phyloP scores from a whole-genome alignment of 2,113 vertebrate species.

The Aix galericulata region DNA sequence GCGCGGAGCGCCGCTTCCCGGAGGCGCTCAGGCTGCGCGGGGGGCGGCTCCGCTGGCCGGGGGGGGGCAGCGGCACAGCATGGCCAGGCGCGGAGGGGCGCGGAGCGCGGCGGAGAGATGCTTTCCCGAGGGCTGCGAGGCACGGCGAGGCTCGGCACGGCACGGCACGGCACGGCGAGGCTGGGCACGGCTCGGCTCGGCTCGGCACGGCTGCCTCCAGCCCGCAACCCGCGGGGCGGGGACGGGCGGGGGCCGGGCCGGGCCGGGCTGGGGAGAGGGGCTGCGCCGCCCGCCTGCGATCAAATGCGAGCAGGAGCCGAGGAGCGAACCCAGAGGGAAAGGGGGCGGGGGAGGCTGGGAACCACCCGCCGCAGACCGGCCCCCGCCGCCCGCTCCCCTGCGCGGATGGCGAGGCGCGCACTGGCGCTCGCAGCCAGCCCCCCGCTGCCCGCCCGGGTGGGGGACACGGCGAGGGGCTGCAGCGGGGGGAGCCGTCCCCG shows the following conservation, averaged over 20 bases:
- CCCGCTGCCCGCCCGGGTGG: not conserved
- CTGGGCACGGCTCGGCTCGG: not conserved
- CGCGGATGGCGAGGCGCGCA: not conserved
- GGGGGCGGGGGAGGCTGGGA: slow-evolving; percentile 51
- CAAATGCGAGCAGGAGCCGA: slow-evolving; percentile 19
- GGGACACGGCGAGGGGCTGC: not conserved
- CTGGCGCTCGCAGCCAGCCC: not conserved
- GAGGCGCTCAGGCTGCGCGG: not conserved
- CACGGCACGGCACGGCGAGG: no score
- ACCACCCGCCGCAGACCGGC: slow-evolving; percentile 47
- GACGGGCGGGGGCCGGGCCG: slow-evolving; percentile 20
- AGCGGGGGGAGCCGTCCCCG: not conserved
- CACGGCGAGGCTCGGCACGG: no score
- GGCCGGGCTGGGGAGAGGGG: not conserved
- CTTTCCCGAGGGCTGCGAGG: not conserved
- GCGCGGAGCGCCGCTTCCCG: not conserved
- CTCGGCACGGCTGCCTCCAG: not conserved
- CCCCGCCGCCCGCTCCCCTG: slow-evolving; percentile 30
- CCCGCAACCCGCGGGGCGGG: not conserved
- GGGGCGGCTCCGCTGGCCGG: not conserved
- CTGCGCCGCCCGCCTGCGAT: slow-evolving; percentile 14
- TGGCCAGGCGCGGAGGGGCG: slow-evolving; percentile 17
- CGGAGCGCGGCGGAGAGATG: not conserved
- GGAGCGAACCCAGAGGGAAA: slow-evolving; percentile 46
- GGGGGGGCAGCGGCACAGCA: slow-evolving; percentile 5